Evolutionary conservation across 1,140 invertebrate genomes (phyloP).

Genomic region (Eriosoma lanigerum): DNA sequence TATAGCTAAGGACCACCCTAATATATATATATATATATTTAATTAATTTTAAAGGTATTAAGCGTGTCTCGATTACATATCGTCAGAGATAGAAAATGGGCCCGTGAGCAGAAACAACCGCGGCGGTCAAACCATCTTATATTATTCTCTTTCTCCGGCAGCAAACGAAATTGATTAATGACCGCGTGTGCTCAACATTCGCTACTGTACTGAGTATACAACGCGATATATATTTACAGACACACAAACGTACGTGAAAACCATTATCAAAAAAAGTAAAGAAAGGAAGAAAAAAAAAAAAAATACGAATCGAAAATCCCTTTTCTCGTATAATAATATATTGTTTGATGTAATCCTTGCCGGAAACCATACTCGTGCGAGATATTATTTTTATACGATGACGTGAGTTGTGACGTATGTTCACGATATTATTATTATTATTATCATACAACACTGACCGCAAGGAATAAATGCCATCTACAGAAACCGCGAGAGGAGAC

Average conservation of each 20-base stretch:
- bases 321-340: too few relatives aligned
- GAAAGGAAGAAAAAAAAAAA: too few relatives aligned
- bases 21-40: too few relatives aligned
- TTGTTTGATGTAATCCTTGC: conserved; percentile 17
- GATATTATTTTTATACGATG: conserved; percentile 13
- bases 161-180: conserved; percentile 28
- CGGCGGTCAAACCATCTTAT: neutral
- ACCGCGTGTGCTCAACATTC: neutral
- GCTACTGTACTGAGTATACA: neutral
- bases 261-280: conserved; percentile 31
- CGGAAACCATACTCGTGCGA: neutral
- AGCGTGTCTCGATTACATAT: too few relatives aligned
- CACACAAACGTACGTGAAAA: neutral
- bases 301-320: conserved; percentile 1
- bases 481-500: too few relatives aligned
- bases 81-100: neutral
- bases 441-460: neutral
- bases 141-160: neutral
- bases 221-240: neutral
- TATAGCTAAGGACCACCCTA: too few relatives aligned
- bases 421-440: neutral
- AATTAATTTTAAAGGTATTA: too few relatives aligned
- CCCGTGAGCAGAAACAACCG: neutral
- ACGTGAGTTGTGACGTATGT: neutral
- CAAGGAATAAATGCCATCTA: neutral